Conservation (phyloP, 2,797 vertebrate species). For the Anisognathus igniventris region DNA sequence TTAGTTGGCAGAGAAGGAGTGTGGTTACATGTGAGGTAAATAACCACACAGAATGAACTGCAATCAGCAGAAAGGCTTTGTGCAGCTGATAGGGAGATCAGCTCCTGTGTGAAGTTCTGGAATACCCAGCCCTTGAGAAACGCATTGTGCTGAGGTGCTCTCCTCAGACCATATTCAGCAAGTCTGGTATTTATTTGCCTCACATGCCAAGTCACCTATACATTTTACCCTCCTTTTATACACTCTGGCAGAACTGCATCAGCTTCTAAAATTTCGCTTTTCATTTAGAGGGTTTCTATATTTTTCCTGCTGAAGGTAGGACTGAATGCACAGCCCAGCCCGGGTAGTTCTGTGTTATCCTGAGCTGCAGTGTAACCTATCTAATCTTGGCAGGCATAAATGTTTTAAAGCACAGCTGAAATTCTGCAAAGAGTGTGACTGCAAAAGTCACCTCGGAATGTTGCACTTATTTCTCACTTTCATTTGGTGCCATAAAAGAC, state of each 20-base stretch:
- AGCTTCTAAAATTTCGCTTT: conserved; percentile 52
- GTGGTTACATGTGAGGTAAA: neutral
- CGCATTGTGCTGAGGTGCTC: neutral
- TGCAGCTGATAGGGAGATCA: neutral
- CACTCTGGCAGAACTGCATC: neutral
- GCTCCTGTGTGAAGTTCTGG: neutral
- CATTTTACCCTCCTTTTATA: neutral
- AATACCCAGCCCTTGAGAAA: neutral
- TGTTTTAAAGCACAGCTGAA: conserved; percentile 65
- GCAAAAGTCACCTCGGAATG: conserved; percentile 51
- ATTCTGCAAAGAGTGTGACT: conserved; percentile 4
- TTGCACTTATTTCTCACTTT: conserved; percentile 68
- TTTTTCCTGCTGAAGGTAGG: conserved; percentile 37
- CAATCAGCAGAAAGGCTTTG: neutral
- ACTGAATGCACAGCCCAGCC: conserved; percentile 21
- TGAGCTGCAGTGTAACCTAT: neutral
- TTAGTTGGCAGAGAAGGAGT: neutral
- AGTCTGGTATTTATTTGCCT: neutral
- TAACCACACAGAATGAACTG: neutral
- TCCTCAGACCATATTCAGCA: neutral
- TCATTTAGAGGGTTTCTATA: conserved; percentile 30
- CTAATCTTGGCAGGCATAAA: conserved; percentile 57
- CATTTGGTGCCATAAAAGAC: conserved; percentile 74
- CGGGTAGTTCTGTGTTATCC: neutral
- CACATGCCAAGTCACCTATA: neutral